These are phyloP conservation scores for Agriopis aurantiaria DNA, from an alignment of 2,888 invertebrate genomes.

Conservation along the genomic window DNA sequence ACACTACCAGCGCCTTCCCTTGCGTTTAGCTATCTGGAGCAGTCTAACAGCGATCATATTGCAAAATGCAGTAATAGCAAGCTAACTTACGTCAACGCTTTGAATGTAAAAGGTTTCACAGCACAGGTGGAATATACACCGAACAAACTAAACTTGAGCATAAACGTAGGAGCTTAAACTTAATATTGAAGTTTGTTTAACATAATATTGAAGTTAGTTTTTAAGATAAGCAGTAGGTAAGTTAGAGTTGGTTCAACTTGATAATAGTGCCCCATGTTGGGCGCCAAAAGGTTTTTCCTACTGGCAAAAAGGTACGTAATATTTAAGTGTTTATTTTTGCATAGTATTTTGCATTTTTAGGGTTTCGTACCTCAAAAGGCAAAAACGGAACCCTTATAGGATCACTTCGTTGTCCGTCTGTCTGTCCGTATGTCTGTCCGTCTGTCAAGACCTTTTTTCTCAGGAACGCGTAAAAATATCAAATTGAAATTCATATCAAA, in stretches of 20 bases:
- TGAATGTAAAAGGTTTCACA: slow-evolving; percentile 5
- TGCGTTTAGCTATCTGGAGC: not conserved
- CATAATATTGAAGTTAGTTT: slow-evolving; percentile 31
- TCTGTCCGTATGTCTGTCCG: no score
- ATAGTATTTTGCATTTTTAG: not conserved
- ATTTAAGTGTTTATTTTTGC: not conserved
- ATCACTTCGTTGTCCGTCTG: no score
- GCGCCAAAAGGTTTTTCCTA: not conserved
- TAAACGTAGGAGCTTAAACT: slow-evolving; percentile 20
- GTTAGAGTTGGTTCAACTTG: slow-evolving; percentile 26
- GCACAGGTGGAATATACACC: slow-evolving; percentile 23
- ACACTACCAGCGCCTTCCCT: not conserved
- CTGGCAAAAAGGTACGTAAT: not conserved
- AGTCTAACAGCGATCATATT: not conserved
- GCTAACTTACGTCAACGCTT: not conserved
- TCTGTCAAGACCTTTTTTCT: no score
- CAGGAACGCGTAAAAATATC: no score
- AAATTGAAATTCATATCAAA: no score
- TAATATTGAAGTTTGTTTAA: slow-evolving; percentile 26
- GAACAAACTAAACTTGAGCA: slow-evolving; percentile 22
- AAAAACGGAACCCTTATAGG: no score
- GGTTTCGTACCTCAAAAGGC: no score
- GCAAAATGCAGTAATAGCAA: not conserved
- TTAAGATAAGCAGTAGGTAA: slow-evolving; percentile 31
- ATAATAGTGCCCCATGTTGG: slow-evolving; percentile 18